Evolutionary conservation across 2,797 vertebrate genomes (phyloP).

Genomic region (Sebastes miniatus): DNA sequence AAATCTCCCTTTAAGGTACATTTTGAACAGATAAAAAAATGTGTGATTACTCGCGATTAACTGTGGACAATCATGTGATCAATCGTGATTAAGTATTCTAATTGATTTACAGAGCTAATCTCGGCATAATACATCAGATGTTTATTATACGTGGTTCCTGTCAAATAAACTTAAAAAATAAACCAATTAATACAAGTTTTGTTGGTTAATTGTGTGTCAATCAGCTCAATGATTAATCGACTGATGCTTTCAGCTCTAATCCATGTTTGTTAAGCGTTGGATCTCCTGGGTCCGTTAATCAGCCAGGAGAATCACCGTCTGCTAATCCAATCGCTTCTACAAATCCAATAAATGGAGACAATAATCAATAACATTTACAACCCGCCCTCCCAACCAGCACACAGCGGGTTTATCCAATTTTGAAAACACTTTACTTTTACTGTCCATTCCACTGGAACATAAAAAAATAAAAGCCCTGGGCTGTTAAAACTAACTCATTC

Average conservation of each 20-base stretch:
- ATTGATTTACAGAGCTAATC: too few relatives aligned
- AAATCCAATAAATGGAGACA: neutral
- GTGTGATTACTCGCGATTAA: too few relatives aligned
- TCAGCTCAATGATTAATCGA: neutral
- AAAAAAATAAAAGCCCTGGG: neutral
- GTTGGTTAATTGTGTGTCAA: neutral
- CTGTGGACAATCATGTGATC: too few relatives aligned
- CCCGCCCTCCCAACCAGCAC: neutral
- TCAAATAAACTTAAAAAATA: neutral
- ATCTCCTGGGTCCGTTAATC: neutral
- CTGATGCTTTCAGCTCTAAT: neutral
- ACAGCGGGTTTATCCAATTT: neutral
- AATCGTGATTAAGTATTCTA: too few relatives aligned
- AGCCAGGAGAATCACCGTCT: neutral
- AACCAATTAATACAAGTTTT: neutral
- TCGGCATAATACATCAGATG: too few relatives aligned
- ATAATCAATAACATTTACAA: constrained; percentile 3
- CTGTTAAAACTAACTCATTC: neutral
- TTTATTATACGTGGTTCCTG: too few relatives aligned
- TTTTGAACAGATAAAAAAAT: too few relatives aligned
- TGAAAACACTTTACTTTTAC: neutral
- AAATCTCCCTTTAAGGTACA: too few relatives aligned
- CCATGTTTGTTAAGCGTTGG: neutral
- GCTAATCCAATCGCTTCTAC: neutral
- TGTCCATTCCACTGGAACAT: neutral